phyloP scores from a whole-genome alignment of 2,888 invertebrate species.

The Pediacus dermestoides region DNA sequence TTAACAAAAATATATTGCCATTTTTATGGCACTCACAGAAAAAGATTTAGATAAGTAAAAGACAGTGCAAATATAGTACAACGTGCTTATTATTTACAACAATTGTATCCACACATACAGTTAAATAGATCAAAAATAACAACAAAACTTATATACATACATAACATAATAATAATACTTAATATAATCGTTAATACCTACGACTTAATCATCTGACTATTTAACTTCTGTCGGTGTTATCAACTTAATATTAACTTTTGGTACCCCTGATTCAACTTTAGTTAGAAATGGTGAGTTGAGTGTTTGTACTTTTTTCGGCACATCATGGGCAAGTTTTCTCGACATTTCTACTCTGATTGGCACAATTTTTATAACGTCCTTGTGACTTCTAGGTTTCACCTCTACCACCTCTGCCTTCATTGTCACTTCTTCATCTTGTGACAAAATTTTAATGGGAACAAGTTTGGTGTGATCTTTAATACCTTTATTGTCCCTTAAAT shows the following conservation, averaged over 20 bases:
- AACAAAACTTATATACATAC: conserved; percentile 31
- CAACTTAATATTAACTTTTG: conserved; percentile 20
- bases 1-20: conserved; percentile 23
- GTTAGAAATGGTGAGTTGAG: conserved; percentile 16
- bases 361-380: conserved; percentile 44
- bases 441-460: conserved; percentile 36
- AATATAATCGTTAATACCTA: conserved; percentile 8
- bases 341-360: conserved; percentile 44
- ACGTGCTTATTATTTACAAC: conserved; percentile 34
- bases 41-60: conserved; percentile 18
- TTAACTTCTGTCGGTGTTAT: conserved; percentile 9
- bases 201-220: neutral
- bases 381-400: conserved; percentile 37
- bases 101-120: conserved; percentile 23
- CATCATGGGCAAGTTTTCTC: conserved; percentile 26
- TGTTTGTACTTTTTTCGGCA: conserved; percentile 13
- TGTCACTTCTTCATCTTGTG: conserved; percentile 37
- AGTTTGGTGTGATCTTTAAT: conserved; percentile 26
- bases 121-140: conserved; percentile 23
- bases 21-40: conserved; percentile 37
- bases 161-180: conserved; percentile 22
- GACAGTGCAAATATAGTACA: conserved; percentile 29
- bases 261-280: conserved; percentile 16
- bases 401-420: conserved; percentile 47
- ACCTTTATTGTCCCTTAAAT: conserved; percentile 16